phyloP scores from a whole-genome alignment of 2,113 vertebrate species.

The Macroglossus sobrinus region DNA sequence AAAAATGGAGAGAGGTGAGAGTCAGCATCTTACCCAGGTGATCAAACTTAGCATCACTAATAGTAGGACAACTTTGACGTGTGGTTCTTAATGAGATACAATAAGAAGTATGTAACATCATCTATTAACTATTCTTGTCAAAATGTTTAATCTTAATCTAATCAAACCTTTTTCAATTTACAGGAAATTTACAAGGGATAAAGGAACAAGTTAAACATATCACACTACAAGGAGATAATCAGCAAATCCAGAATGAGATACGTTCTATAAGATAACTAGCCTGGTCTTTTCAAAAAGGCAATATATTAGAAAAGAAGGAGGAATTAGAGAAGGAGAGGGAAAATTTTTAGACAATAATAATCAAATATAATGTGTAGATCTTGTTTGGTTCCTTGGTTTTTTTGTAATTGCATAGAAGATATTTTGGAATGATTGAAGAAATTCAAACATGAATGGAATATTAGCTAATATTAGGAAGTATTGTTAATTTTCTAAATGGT shows the following conservation, averaged over 20 bases:
- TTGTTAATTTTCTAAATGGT: neutral
- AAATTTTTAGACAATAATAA: neutral
- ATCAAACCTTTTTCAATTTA: neutral
- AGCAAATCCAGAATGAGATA: neutral
- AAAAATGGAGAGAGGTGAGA: neutral
- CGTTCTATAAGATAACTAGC: neutral
- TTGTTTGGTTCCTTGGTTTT: neutral
- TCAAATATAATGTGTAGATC: neutral
- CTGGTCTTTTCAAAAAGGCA: neutral
- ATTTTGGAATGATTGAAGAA: neutral
- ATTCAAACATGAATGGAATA: slow-evolving; percentile 28
- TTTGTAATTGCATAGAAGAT: neutral
- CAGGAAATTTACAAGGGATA: neutral
- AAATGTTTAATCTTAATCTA: neutral
- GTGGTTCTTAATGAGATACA: neutral
- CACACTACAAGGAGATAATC: neutral
- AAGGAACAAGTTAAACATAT: slow-evolving; percentile 16
- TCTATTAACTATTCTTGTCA: slow-evolving; percentile 11
- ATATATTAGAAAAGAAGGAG: neutral
- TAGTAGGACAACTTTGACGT: neutral
- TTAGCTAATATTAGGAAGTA: neutral
- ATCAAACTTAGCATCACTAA: neutral
- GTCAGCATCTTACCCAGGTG: neutral
- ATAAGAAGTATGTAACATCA: neutral
- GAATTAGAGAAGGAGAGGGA: neutral